Percentiles rank a stretch among this genome's conserved stretches.
Conservation (phyloP, 2,797 vertebrate genomes). For the Rhinogobio ventralis region DNA sequence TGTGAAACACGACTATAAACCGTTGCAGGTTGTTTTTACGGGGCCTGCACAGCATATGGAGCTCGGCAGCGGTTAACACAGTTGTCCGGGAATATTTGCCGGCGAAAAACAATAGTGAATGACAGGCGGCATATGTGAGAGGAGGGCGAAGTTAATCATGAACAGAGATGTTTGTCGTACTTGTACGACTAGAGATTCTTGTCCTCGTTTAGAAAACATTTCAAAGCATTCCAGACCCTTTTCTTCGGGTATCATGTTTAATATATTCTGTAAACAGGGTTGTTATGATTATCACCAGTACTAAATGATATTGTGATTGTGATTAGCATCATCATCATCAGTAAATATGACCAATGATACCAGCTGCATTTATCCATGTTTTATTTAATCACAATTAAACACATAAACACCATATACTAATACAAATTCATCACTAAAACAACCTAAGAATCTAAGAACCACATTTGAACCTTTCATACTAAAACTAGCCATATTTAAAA, state of each 20-base stretch:
- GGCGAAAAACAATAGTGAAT: conserved; percentile 66
- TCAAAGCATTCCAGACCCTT: neutral
- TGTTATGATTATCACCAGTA: neutral
- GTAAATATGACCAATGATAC: neutral
- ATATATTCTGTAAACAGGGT: neutral
- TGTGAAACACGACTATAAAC: conserved; percentile 84
- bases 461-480: neutral
- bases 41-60: conserved; percentile 75
- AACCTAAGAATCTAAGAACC: neutral
- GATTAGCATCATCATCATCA: neutral
- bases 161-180: conserved; percentile 73
- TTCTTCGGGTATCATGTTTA: neutral
- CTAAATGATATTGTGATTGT: neutral
- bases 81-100: conserved; percentile 67
- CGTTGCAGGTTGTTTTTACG: conserved; percentile 71
- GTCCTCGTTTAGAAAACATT: neutral
- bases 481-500: neutral
- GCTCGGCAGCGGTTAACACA: conserved; percentile 76
- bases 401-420: too few species aligned
- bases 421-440: neutral
- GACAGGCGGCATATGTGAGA: conserved; percentile 78
- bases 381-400: neutral
- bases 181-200: conserved; percentile 70
- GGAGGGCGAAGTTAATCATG: conserved; percentile 79
- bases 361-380: neutral